A percentile compares a stretch with the other conserved stretches of the same genome.
Conservation (phyloP, 2,888 invertebrate species). For the Hydriomena furcata region DNA sequence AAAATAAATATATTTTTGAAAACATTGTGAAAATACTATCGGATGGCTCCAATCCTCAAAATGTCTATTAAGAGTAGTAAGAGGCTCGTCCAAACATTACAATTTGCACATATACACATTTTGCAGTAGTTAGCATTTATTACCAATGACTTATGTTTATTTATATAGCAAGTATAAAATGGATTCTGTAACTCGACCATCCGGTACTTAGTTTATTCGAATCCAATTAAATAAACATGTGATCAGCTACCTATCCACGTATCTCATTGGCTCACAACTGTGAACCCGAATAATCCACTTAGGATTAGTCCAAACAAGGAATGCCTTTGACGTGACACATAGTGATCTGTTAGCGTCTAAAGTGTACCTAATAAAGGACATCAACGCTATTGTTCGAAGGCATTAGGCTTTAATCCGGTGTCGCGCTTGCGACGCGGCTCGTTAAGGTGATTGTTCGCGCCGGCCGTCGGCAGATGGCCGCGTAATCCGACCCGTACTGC, state of each 20-base stretch:
- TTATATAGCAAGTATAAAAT: conserved; percentile 7
- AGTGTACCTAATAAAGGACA: conserved; percentile 72
- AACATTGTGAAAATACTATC: no score
- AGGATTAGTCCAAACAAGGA: conserved; percentile 78
- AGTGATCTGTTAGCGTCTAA: conserved; percentile 76
- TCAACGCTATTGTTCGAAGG: conserved; percentile 74
- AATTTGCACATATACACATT: no score
- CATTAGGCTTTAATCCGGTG: conserved; percentile 79
- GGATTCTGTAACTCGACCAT: conserved; percentile 23
- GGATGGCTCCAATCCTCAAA: no score
- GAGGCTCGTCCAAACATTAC: no score
- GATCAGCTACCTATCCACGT: conserved; percentile 42
- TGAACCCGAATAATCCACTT: conserved; percentile 73
- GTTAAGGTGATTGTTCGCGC: conserved; percentile 78
- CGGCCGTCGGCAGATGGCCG: conserved; percentile 76
- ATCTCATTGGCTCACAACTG: conserved; percentile 47
- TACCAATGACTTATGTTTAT: background rate
- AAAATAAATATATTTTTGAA: no score
- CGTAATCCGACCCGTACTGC: conserved; percentile 71
- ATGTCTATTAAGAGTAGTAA: no score
- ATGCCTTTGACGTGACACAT: conserved; percentile 72
- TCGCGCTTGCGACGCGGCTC: conserved; percentile 68
- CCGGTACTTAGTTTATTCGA: conserved; percentile 37
- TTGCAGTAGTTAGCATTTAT: no score
- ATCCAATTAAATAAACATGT: conserved; percentile 53